These are phyloP conservation scores for Spodoptera exigua DNA, from an alignment of 2,888 invertebrate genomes.

Conservation along the genomic window DNA sequence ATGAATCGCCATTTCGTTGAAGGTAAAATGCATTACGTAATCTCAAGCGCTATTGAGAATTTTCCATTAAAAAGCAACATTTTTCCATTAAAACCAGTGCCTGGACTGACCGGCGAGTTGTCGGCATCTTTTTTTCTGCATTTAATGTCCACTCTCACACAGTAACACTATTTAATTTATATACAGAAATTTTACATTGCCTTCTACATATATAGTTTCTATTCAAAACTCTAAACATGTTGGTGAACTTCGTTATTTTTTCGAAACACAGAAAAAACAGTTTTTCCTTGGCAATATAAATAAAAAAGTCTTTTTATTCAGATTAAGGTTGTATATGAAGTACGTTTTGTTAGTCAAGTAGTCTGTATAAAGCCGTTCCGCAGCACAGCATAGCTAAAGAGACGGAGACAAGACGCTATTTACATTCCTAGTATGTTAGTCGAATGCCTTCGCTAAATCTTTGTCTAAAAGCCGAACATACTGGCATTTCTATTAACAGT, in stretches of 20 bases:
- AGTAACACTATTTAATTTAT: conserved; percentile 12
- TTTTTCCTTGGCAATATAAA: conserved; percentile 11
- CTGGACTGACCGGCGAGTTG: background rate
- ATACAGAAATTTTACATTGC: conserved; percentile 9
- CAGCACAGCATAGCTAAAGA: conserved; percentile 20
- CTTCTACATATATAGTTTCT: conserved; percentile 5
- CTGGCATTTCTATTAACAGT: conserved; percentile 29
- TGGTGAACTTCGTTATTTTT: conserved; percentile 12
- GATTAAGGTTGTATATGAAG: conserved; percentile 28
- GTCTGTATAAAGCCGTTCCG: conserved; percentile 10
- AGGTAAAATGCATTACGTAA: conserved; percentile 18
- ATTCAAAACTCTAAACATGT: conserved; percentile 12
- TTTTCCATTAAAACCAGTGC: conserved; percentile 29
- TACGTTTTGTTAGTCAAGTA: conserved; percentile 31
- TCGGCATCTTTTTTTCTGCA: conserved; percentile 18
- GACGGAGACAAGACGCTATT: conserved; percentile 33
- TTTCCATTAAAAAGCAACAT: conserved; percentile 32
- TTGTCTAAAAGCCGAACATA: conserved; percentile 24
- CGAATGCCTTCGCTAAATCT: conserved; percentile 42
- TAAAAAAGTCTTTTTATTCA: conserved; percentile 38
- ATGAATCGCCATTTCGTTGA: conserved; percentile 12
- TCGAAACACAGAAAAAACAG: background rate
- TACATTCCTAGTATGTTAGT: conserved; percentile 47
- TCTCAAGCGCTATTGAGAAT: conserved; percentile 15
- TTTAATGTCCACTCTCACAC: conserved; percentile 6